These are phyloP conservation scores for Ganaspis sp. DNA, from an alignment of 1,140 invertebrate species.

Conservation along the genomic window DNA sequence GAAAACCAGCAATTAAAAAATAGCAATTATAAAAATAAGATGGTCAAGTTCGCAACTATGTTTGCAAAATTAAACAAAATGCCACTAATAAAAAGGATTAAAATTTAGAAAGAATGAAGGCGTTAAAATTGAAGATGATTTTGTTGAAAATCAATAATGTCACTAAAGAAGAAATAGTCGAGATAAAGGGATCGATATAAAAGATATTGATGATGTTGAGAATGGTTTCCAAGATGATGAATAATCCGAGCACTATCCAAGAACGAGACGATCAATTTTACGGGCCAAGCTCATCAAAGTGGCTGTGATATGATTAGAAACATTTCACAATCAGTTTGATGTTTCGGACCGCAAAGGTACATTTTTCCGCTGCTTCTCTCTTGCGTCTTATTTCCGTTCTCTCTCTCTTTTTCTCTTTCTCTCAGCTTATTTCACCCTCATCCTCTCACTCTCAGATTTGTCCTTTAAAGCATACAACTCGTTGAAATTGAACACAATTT, in stretches of 20 bases:
- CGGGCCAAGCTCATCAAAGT: slow-evolving; percentile 85
- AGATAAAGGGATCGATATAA: neutral
- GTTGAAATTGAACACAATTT: slow-evolving; percentile 75
- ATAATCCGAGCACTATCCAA: slow-evolving; percentile 1
- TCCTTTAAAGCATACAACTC: slow-evolving; percentile 29
- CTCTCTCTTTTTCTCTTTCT: slow-evolving; percentile 11
- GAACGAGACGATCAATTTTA: slow-evolving; percentile 67
- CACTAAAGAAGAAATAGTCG: neutral
- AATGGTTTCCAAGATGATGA: neutral
- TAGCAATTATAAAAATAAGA: no score
- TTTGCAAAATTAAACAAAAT: no score
- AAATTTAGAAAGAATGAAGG: neutral
- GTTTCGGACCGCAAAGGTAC: slow-evolving; percentile 76
- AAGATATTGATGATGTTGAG: neutral
- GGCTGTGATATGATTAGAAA: slow-evolving; percentile 86
- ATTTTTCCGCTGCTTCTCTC: slow-evolving; percentile 29
- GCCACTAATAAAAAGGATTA: slow-evolving; percentile 1
- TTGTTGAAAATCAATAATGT: neutral
- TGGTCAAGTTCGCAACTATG: no score
- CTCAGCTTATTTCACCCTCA: neutral
- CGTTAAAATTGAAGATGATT: neutral
- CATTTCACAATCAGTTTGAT: slow-evolving; percentile 86
- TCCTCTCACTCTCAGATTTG: slow-evolving; percentile 14
- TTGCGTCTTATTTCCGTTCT: neutral
- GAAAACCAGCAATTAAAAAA: no score